Conservation (phyloP, 2,888 invertebrate species). For the Nomada hirtipes region DNA sequence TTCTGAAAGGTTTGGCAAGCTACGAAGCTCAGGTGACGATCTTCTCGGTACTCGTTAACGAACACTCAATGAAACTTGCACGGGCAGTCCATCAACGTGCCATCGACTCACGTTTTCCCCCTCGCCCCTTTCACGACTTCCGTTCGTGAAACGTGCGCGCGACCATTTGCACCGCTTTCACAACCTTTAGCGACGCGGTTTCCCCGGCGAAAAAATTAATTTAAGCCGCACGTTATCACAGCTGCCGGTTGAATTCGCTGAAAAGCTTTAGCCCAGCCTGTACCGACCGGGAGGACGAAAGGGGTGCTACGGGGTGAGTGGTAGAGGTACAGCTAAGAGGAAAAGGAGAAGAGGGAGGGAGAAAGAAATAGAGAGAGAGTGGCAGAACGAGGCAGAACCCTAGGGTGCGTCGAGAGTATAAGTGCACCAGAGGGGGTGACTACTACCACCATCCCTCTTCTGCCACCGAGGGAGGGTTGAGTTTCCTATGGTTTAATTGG, state of each 20-base stretch:
- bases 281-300: slow-evolving; percentile 28
- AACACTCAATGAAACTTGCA: slow-evolving; percentile 46
- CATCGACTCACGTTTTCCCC: slow-evolving; percentile 15
- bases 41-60: slow-evolving; percentile 53
- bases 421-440: slow-evolving; percentile 73
- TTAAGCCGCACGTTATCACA: slow-evolving; percentile 39
- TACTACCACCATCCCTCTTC: slow-evolving; percentile 57
- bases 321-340: slow-evolving; percentile 23
- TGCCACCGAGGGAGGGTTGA: slow-evolving; percentile 74
- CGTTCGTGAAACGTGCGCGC: not conserved
- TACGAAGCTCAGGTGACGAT: slow-evolving; percentile 38
- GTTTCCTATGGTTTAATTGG: slow-evolving; percentile 83
- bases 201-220: slow-evolving; percentile 56
- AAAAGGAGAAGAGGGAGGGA: slow-evolving; percentile 1
- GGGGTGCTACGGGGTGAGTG: slow-evolving; percentile 18
- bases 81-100: slow-evolving; percentile 12
- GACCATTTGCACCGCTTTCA: slow-evolving; percentile 27
- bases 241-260: slow-evolving; percentile 50
- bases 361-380: slow-evolving; percentile 15
- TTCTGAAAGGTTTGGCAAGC: slow-evolving; percentile 9
- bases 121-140: not conserved
- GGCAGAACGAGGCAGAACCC: slow-evolving; percentile 58
- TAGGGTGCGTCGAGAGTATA: slow-evolving; percentile 77
- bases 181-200: slow-evolving; percentile 34
- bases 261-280: slow-evolving; percentile 70